phyloP scores from a whole-genome alignment of 2,888 invertebrate genomes.

The Cerceris rybyensis region DNA sequence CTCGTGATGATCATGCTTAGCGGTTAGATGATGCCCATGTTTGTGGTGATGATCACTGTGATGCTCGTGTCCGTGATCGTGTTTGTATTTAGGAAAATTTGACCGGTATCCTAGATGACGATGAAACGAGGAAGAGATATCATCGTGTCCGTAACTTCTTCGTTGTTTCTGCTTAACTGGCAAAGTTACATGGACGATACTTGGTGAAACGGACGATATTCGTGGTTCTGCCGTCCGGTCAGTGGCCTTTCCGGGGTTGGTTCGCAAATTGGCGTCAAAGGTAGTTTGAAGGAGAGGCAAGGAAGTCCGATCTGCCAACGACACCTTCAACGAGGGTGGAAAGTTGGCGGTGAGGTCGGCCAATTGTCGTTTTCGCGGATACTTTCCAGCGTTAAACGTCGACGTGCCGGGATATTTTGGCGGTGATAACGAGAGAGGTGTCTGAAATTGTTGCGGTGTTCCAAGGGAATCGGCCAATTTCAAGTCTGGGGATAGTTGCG shows the following conservation, averaged over 20 bases:
- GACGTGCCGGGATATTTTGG: conserved; percentile 33
- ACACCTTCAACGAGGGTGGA: conserved; percentile 24
- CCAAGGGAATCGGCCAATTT: conserved; percentile 49
- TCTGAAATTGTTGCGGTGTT: conserved; percentile 58
- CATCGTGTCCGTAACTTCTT: conserved; percentile 41
- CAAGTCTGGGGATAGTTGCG: conserved; percentile 41
- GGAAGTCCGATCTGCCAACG: conserved; percentile 29
- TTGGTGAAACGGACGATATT: conserved; percentile 23
- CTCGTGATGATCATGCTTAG: conserved; percentile 68
- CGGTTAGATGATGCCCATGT: conserved; percentile 70
- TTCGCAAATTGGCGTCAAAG: conserved; percentile 26
- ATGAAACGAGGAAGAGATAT: conserved; percentile 59
- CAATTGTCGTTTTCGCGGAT: conserved; percentile 72
- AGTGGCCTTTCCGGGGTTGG: too few relatives aligned
- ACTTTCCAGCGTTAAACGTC: conserved; percentile 30
- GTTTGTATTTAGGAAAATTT: conserved; percentile 64
- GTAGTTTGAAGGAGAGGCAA: conserved; percentile 18
- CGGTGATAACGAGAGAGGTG: conserved; percentile 47
- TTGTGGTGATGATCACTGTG: conserved; percentile 70
- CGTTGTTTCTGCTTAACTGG: conserved; percentile 27
- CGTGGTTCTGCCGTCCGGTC: conserved; percentile 18
- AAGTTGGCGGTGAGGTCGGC: conserved; percentile 57
- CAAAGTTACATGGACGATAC: conserved; percentile 40
- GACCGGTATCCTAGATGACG: conserved; percentile 65
- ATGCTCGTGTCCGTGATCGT: conserved; percentile 68